These are phyloP conservation scores for Tetrax tetrax DNA, from an alignment of 2,113 vertebrate species.

Conservation along the genomic window DNA sequence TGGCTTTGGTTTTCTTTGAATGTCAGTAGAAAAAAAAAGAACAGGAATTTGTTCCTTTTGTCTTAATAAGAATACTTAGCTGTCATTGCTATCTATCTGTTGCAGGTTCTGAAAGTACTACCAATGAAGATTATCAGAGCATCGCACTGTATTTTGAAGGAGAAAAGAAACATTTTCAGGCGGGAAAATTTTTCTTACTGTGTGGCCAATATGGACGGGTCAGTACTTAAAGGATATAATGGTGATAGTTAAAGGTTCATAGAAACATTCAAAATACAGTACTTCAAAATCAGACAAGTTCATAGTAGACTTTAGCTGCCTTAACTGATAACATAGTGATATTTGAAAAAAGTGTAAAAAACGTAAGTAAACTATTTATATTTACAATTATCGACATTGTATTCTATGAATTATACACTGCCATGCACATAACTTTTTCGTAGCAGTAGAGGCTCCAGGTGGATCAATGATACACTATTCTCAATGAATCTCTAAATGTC, in stretches of 20 bases:
- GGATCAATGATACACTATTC: neutral
- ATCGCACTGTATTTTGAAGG: conserved; percentile 96
- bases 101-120: conserved; percentile 85
- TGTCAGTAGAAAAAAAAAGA: neutral
- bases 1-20: neutral
- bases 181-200: conserved; percentile 94
- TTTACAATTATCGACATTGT: neutral
- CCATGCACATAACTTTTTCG: neutral
- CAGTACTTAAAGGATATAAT: conserved; percentile 49
- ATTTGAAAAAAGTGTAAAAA: neutral
- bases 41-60: neutral
- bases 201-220: conserved; percentile 93
- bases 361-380: neutral
- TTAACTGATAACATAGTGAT: neutral
- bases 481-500: neutral
- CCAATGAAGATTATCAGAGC: conserved; percentile 94
- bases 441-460: neutral
- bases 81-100: neutral
- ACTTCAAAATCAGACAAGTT: neutral
- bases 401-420: neutral
- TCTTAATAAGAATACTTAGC: neutral
- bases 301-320: neutral
- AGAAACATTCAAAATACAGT: neutral
- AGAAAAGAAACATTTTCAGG: conserved; percentile 93
- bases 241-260: neutral